Conservation (phyloP, 2,888 invertebrate species). For the Subacronicta megacephala region DNA sequence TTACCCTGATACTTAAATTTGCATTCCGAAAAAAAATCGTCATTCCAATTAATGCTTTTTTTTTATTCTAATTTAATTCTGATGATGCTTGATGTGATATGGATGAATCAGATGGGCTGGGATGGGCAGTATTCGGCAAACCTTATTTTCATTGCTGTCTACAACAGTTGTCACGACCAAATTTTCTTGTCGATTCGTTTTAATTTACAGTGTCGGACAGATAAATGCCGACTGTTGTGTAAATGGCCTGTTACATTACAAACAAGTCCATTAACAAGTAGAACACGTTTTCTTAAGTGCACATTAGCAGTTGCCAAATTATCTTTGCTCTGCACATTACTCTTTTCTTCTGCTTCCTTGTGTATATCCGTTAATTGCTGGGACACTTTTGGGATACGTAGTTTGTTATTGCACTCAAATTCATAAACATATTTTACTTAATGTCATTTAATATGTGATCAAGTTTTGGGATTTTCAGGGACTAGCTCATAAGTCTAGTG, state of each 20-base stretch:
- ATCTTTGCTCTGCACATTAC: slow-evolving; percentile 38
- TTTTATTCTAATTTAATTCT: no score
- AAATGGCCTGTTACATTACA: slow-evolving; percentile 43
- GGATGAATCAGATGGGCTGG: no score
- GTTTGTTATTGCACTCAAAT: neutral
- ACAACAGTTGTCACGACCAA: neutral
- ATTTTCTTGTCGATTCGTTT: slow-evolving; percentile 24
- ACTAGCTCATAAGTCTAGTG: no score
- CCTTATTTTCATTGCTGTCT: no score
- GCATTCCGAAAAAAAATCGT: no score
- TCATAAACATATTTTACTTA: no score
- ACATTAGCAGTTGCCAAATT: slow-evolving; percentile 50
- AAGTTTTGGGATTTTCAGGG: slow-evolving; percentile 4
- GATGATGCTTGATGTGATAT: no score
- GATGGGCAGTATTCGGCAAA: no score
- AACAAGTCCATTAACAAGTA: slow-evolving; percentile 50
- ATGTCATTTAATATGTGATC: no score
- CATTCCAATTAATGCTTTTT: no score
- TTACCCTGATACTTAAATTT: no score
- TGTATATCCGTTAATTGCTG: slow-evolving; percentile 25
- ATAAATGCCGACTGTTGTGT: slow-evolving; percentile 32
- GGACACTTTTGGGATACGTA: slow-evolving; percentile 24
- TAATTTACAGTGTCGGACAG: slow-evolving; percentile 44
- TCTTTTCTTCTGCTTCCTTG: slow-evolving; percentile 37
- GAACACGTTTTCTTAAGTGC: slow-evolving; percentile 51